Conservation (phyloP, 2,888 invertebrate genomes). For the Hyppa rectilinea region DNA sequence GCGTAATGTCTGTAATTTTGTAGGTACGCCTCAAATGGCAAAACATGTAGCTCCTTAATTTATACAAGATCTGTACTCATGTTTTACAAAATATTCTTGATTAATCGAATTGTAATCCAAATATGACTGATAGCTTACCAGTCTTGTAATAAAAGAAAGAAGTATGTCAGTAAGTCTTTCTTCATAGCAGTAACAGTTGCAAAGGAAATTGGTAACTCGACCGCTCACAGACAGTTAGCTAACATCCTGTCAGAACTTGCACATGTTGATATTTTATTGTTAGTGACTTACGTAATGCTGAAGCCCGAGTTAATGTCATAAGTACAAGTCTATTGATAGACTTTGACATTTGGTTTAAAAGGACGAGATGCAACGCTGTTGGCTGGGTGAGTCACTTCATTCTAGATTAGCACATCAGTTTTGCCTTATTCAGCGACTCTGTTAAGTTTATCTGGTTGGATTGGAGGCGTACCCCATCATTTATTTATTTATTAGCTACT, state of each 20-base stretch:
- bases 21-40: no score
- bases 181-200: constrained; percentile 37
- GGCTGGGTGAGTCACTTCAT: constrained; percentile 17
- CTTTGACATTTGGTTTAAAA: constrained; percentile 48
- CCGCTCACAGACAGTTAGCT: constrained; percentile 38
- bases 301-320: constrained; percentile 46
- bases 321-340: constrained; percentile 44
- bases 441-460: neutral
- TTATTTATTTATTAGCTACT: no score
- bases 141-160: constrained; percentile 33
- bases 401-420: constrained; percentile 6
- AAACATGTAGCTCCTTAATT: no score
- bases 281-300: constrained; percentile 38
- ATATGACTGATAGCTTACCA: neutral
- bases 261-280: constrained; percentile 56
- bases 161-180: constrained; percentile 42
- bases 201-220: constrained; percentile 56
- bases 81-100: neutral
- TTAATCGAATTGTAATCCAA: constrained; percentile 33
- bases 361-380: constrained; percentile 38
- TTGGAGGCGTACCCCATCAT: no score
- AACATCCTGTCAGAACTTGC: constrained; percentile 50
- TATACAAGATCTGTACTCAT: no score
- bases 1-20: no score
- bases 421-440: neutral